Evolutionary conservation across 2,797 vertebrate genomes (phyloP).

Genomic region (Eulemur mongoz): DNA sequence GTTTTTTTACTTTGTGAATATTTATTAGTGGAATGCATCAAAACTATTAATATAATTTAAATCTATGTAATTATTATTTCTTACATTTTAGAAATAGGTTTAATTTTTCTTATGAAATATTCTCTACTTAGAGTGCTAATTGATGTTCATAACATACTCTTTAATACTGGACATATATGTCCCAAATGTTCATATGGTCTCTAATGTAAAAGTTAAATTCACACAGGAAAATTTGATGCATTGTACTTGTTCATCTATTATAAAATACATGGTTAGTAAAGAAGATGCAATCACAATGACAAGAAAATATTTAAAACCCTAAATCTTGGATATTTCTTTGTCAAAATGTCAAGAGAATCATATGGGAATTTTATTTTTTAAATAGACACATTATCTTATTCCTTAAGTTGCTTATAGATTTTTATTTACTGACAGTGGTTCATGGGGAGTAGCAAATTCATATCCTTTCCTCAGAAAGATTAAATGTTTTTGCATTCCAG

Average conservation of each 20-base stretch:
- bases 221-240: background rate
- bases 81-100: conserved; percentile 30
- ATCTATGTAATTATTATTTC: background rate
- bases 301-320: conserved; percentile 35
- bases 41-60: background rate
- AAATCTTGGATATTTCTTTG: conserved; percentile 28
- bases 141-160: background rate
- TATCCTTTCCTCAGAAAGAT: conserved; percentile 60
- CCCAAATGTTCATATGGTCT: background rate
- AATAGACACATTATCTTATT: conserved; percentile 42
- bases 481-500: conserved; percentile 67
- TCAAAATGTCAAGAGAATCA: conserved; percentile 21
- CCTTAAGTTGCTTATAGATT: conserved; percentile 20
- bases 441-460: conserved; percentile 69
- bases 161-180: background rate
- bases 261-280: background rate
- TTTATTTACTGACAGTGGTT: conserved; percentile 68
- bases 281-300: background rate
- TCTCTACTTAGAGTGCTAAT: background rate
- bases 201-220: background rate
- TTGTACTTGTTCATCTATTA: background rate
- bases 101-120: conserved; percentile 33
- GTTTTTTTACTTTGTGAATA: background rate
- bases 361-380: conserved; percentile 32
- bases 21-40: conserved; percentile 16